Base-by-base conservation (phyloP, 1,140 invertebrate genomes). In the Lepidurus arcticus region DNA sequence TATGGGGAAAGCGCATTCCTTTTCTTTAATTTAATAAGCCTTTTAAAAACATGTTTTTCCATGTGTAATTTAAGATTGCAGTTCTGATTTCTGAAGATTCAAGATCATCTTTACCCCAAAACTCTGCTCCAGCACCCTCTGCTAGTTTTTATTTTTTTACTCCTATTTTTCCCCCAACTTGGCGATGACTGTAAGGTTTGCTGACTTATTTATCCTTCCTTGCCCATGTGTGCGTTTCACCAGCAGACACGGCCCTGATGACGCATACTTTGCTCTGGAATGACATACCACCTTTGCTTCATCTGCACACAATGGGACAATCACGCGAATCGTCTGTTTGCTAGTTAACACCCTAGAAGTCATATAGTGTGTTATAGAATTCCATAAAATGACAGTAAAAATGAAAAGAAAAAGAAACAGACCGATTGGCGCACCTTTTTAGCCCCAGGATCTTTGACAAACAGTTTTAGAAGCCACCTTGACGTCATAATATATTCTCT, bases 251-350 rank as follows among this genome's bases (percentile, higher is more conserved):
- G 34, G 53, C 53, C 45, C 53, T 65, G 53, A 13, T 65, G 53
- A 65, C 53, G 53, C 53, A 65, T 65, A 21, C 53, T 65, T 65
- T 65, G 21, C 53, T 65, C 6, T 65, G 21, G 9, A 65, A 65
- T 34, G 34, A 34, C 13, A 65, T 65, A 65, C 21, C 53, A 21
- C 21, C 16, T 21, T 65, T 65, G n/a, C 53, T 65, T 65, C 16
- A 65, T 65, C 53, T 65, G 53, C 53, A 65, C 53, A 65, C 53
- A 65, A 65, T 65, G 53, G 53, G 53, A 16, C 13, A 16, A 21
- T 65, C 1, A 21, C 21, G n/a, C 53, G 53, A 65, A 65, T 65
- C 21, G 8, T 65, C 53, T 7, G 53, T 65, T 65, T 47, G 6
- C 53, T 16, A 11, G 53, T 65, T 65, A 65, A 21, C 53, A 65